Evolutionary conservation across 1,140 invertebrate genomes (phyloP), one percentile per base, ranked within the genome.

Genomic region (Macrotrachela quadricornifera): DNA sequence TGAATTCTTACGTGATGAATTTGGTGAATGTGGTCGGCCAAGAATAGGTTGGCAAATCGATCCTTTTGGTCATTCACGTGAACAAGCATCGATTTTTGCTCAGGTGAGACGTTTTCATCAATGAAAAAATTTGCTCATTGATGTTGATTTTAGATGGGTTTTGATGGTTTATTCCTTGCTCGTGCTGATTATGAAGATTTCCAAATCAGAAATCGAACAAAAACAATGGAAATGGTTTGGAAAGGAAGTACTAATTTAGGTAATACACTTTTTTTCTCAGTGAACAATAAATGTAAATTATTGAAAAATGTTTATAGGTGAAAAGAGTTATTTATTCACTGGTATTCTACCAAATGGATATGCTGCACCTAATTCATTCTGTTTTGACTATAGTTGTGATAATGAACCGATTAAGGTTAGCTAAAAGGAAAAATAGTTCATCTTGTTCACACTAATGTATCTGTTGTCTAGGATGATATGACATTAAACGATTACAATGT

Each of bases 31-130:
- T 64, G 84, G 75, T 0, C 68, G 77, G 11, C 85, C 85, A 0
- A 75, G 74, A 30, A 76, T 85, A 10, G 84, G 80, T 4, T 91
- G 86, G 85, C 86, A 91, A 66, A 88, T 91, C 46, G 85, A 90
- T 71, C 84, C 85, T 0, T 91, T 90, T 62, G 85, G 85, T 0
- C 86, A 92, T 63, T 85, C 84, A 39, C 65, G 81, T 18, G 85
- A 90, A 71, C 71, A 73, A 54, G 84, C 85, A n/a, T n/a, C n/a
- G n/a, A n/a, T n/a, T n/a, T n/a, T n/a, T n/a, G n/a, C n/a, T n/a
- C n/a, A n/a, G n/a, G n/a, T n/a, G n/a, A n/a, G n/a, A n/a, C n/a
- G n/a, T n/a, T n/a, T n/a, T n/a, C 21, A n/a, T n/a, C n/a, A n/a
- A n/a, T n/a, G n/a, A n/a, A n/a, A n/a, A n/a, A n/a, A n/a, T n/a